Conservation (phyloP, 2,113 vertebrate genomes). For the Vombatus ursinus region DNA sequence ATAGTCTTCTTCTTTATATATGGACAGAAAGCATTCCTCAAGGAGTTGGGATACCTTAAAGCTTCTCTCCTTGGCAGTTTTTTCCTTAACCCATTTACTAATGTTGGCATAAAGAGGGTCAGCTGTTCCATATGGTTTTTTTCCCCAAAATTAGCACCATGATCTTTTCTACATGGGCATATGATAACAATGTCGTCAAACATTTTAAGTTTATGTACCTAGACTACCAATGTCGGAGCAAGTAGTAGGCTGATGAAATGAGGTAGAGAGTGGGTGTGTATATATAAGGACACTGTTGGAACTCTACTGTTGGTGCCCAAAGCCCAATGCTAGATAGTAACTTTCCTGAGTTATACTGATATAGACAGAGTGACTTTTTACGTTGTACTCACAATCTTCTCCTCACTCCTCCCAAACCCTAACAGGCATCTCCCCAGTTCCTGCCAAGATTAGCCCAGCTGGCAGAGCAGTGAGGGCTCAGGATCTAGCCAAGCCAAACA, state of each 20-base stretch:
- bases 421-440: background rate
- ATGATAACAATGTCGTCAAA: background rate
- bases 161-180: background rate
- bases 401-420: background rate
- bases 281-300: constrained; percentile 8
- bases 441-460: background rate
- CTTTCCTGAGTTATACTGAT: background rate
- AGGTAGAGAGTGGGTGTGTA: background rate
- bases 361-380: background rate
- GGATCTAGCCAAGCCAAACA: constrained; percentile 21
- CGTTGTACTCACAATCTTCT: no score
- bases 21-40: constrained; percentile 30
- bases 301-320: background rate
- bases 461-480: background rate
- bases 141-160: background rate
- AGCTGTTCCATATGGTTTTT: background rate
- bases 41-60: constrained; percentile 53
- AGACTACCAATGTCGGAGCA: background rate
- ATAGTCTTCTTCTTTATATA: constrained; percentile 64
- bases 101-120: background rate
- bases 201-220: background rate
- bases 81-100: constrained; percentile 44
- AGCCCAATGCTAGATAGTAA: background rate
- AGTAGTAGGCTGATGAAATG: background rate
- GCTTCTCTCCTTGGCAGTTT: background rate